Base-by-base conservation (phyloP, 2,797 vertebrate genomes). In the Mormyrops boulengeri region DNA sequence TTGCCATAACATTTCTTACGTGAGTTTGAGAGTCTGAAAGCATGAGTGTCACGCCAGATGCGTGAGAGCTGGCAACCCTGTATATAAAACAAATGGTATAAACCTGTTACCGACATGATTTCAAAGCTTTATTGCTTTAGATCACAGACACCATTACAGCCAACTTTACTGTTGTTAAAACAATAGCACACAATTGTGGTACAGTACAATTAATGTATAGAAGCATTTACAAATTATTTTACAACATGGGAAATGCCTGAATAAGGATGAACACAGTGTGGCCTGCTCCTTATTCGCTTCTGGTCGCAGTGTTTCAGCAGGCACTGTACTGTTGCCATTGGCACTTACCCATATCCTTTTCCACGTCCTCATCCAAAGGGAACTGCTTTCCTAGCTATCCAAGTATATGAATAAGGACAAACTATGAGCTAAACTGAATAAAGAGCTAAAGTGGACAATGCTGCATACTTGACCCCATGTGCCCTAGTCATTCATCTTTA, bases 81-180 rank as follows among this genome's bases (percentile, higher is more conserved):
- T 30, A 66, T 66, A 66, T 66, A 30, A 66, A 66, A 73, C 66
- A 73, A 73, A 73, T 47, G 34, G 17, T 80, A 47, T 47, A 47
- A 47, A 80, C 66, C 66, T 80, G 34, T 80, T 44, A 80, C 38
- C 19, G 38, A 80, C 38, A 44, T 80, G 38, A 89, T 93, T 89
- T 94, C 93, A 93, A 94, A 93, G 93, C 94, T 96, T 97, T 97
- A 97, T 97, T 97, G 96, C 96, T 95, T 94, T 93, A 92, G 94
- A 95, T 95, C 93, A 95, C 95, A 94, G 90, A 91, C 90, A 95
- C 73, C 30, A 80, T 96, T 95, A 95, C 94, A 94, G 92, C 94
- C 94, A 94, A 94, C 92, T 90, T 93, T 94, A 94, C 93, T 94
- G 92, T 91, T 94, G 95, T 95, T 94, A 96, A 95, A 95, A 95